Conservation (phyloP, 2,888 invertebrate genomes). For the Tryphoninae sp. region DNA sequence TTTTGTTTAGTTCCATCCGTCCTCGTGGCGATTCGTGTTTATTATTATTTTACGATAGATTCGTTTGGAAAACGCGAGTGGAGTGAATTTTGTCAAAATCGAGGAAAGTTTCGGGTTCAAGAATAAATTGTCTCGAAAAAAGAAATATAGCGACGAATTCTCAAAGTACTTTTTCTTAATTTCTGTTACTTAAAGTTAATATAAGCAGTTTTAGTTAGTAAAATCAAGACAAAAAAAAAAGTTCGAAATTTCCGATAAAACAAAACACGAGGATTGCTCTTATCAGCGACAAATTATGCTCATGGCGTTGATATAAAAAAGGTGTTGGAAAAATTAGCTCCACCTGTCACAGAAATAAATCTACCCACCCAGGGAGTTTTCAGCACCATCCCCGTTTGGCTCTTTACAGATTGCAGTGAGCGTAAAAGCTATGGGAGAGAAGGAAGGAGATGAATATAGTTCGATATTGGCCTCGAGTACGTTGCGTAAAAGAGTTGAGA, state of each 20-base stretch:
- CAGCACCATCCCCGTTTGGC: background rate
- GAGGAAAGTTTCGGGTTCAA: no score
- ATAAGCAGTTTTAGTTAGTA: no score
- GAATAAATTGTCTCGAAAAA: no score
- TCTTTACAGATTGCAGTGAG: background rate
- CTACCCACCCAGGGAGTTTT: constrained; percentile 6
- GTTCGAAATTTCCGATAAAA: no score
- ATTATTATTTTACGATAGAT: no score
- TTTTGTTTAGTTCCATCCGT: background rate
- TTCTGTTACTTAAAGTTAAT: no score
- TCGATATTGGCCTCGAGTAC: constrained; percentile 8
- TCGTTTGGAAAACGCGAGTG: no score
- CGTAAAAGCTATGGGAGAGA: background rate
- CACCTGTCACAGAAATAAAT: constrained; percentile 3
- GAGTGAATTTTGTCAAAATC: no score
- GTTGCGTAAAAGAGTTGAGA: constrained; percentile 10
- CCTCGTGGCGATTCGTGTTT: no score
- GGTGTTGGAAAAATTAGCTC: constrained; percentile 7
- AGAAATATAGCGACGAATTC: no score
- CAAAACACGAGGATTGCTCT: background rate
- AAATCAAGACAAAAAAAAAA: no score
- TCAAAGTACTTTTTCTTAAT: no score
- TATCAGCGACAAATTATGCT: background rate
- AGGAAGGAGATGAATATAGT: background rate
- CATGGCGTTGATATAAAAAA: background rate